Percentiles rank a stretch among this genome's conserved stretches.
Conservation (phyloP, 2,797 vertebrate genomes). For the Carcharodon carcharias region DNA sequence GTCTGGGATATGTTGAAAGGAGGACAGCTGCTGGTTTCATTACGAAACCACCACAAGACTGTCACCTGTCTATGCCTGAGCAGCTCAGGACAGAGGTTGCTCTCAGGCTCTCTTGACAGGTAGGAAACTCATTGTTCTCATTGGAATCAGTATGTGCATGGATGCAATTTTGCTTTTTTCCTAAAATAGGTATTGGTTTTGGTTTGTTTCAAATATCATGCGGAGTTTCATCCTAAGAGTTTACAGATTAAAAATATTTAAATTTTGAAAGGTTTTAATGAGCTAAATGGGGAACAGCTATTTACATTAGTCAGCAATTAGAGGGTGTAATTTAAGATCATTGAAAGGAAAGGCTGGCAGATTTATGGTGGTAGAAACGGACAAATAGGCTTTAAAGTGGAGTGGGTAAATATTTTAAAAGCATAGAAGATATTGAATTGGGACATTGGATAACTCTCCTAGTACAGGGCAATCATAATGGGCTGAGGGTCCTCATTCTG, state of each 20-base stretch:
- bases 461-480: neutral
- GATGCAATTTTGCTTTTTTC: neutral
- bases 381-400: neutral
- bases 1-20: slow-evolving; percentile 93
- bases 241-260: neutral
- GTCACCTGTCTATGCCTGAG: slow-evolving; percentile 84
- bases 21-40: slow-evolving; percentile 80
- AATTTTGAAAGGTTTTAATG: neutral
- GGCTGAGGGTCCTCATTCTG: neutral
- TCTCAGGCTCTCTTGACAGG: slow-evolving; percentile 92
- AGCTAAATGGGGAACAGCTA: neutral
- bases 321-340: neutral
- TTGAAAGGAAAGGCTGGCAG: neutral
- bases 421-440: neutral
- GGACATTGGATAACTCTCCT: neutral
- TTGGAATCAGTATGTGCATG: neutral
- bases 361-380: neutral
- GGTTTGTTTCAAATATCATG: neutral
- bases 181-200: neutral
- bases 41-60: slow-evolving; percentile 96
- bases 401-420: neutral
- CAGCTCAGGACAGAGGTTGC: slow-evolving; percentile 76
- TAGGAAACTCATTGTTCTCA: slow-evolving; percentile 46
- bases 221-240: neutral
- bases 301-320: neutral